Conservation (phyloP, 1,140 invertebrate genomes). For the Drosophila triauraria region DNA sequence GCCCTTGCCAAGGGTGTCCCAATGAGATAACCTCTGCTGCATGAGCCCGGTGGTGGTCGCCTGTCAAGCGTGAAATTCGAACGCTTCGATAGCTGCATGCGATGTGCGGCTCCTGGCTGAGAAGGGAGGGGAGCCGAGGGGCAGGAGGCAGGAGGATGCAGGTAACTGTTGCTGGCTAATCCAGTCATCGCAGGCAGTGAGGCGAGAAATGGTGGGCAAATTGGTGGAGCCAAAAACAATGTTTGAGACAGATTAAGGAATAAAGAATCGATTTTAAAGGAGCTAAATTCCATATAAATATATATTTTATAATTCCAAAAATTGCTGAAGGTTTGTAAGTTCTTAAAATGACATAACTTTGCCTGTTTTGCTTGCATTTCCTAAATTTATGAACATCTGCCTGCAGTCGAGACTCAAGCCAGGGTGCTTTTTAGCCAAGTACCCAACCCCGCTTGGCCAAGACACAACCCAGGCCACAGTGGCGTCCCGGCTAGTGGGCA, state of each 20-base stretch:
- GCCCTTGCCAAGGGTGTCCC: not conserved
- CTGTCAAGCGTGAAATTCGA: slow-evolving; percentile 61
- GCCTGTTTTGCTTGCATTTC: not conserved
- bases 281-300: not conserved
- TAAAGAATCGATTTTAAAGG: not conserved
- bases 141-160: not conserved
- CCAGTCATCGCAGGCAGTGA: slow-evolving; percentile 18
- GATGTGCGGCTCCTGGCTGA: not conserved
- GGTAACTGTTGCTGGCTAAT: slow-evolving; percentile 21
- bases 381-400: not conserved
- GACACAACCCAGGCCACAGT: not conserved
- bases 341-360: not conserved
- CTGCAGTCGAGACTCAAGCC: not conserved
- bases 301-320: not conserved
- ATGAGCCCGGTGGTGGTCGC: slow-evolving; percentile 1
- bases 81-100: slow-evolving; percentile 51
- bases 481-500: not conserved
- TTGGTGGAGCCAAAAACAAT: not conserved
- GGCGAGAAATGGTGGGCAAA: slow-evolving; percentile 2
- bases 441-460: not conserved
- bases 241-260: not conserved
- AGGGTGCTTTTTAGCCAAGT: not conserved
- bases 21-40: slow-evolving; percentile 2
- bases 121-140: not conserved
- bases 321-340: too few species aligned